These are phyloP conservation scores for Phyllostomus discolor DNA, from an alignment of 2,113 vertebrate species.

Conservation along the genomic window DNA sequence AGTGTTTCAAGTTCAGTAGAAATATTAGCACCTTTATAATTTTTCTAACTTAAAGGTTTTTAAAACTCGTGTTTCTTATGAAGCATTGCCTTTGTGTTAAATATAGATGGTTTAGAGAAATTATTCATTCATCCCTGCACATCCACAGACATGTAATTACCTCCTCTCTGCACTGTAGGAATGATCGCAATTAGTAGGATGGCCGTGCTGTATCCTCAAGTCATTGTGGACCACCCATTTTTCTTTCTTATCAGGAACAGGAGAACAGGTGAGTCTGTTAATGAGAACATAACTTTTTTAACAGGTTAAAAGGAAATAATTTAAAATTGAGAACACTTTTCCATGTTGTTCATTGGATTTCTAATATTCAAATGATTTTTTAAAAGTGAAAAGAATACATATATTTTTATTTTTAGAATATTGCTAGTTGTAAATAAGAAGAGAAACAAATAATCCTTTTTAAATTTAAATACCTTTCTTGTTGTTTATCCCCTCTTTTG, in stretches of 20 bases:
- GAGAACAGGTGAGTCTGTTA: conserved; percentile 87
- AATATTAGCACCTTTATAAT: neutral
- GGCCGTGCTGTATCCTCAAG: conserved; percentile 95
- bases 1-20: neutral
- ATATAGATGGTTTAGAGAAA: conserved; percentile 19
- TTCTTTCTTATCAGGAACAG: conserved; percentile 95
- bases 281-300: neutral
- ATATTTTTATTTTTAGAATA: neutral
- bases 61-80: neutral
- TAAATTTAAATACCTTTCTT: neutral
- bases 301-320: neutral
- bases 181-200: conserved; percentile 96
- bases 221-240: conserved; percentile 98
- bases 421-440: neutral
- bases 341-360: neutral
- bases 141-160: conserved; percentile 17
- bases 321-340: neutral
- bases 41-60: neutral
- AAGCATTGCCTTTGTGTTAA: conserved; percentile 47
- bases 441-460: neutral
- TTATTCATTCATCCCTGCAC: conserved; percentile 54
- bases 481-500: neutral
- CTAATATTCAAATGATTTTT: neutral
- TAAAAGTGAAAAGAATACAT: neutral
- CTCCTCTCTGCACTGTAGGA: conserved; percentile 79